These are phyloP conservation scores for Frankliniella fusca DNA, from an alignment of 2,888 invertebrate species.

Conservation along the genomic window DNA sequence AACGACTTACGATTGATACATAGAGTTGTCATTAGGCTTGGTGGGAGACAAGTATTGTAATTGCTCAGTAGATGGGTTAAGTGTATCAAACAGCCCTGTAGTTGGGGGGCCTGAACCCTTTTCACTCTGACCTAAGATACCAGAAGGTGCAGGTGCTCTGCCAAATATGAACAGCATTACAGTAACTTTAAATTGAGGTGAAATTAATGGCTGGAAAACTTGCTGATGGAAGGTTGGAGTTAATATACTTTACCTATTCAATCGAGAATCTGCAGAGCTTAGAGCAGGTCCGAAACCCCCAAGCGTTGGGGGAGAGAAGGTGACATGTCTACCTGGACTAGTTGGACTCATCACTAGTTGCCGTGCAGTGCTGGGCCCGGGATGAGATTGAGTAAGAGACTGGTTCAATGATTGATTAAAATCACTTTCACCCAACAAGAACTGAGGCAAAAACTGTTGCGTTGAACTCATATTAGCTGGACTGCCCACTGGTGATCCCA, in stretches of 20 bases:
- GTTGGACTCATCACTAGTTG: conserved; percentile 1
- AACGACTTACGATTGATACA: background rate
- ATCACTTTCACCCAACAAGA: background rate
- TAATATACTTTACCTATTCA: background rate
- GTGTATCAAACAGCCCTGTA: conserved; percentile 33
- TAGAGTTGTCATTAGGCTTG: conserved; percentile 38
- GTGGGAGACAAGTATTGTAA: conserved; percentile 43
- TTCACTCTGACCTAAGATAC: conserved; percentile 15
- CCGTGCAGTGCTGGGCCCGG: background rate
- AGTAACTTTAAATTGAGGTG: background rate
- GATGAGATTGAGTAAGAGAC: background rate
- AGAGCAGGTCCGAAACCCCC: background rate
- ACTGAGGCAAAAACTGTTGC: background rate
- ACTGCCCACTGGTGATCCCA: conserved; percentile 62
- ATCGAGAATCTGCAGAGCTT: background rate
- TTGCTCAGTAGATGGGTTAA: conserved; percentile 40
- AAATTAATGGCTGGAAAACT: background rate
- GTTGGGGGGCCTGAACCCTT: conserved; percentile 35
- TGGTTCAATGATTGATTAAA: conserved; percentile 3
- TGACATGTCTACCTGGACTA: background rate
- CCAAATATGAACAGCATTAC: background rate
- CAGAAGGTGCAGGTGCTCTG: background rate
- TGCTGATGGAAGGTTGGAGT: background rate
- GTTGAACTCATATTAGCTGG: conserved; percentile 45
- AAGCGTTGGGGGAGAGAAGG: background rate